Conservation (phyloP, 1,140 invertebrate species). For the Microplitis mediator region DNA sequence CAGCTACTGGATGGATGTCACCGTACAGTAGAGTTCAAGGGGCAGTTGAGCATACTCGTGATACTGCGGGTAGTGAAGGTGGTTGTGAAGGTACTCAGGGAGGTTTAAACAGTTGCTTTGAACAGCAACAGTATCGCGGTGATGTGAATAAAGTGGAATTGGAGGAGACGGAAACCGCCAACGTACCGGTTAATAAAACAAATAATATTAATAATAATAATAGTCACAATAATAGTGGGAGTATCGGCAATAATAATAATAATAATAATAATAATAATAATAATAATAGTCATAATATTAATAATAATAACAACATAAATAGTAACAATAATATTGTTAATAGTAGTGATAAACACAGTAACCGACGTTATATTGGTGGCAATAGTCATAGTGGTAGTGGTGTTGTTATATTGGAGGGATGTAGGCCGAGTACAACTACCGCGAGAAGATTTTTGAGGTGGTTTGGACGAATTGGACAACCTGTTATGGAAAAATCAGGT, state of each 20-base stretch:
- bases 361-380: slow-evolving; percentile 31
- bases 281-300: slow-evolving; percentile 12
- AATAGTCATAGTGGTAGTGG: slow-evolving; percentile 40
- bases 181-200: neutral
- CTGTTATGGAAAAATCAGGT: slow-evolving; percentile 56
- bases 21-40: slow-evolving; percentile 44
- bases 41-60: slow-evolving; percentile 4
- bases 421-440: slow-evolving; percentile 51
- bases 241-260: slow-evolving; percentile 36
- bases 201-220: slow-evolving; percentile 26
- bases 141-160: slow-evolving; percentile 2
- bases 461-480: slow-evolving; percentile 55
- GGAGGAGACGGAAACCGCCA: neutral
- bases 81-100: too few species aligned
- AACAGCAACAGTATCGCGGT: slow-evolving; percentile 12
- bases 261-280: slow-evolving; percentile 36
- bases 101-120: neutral
- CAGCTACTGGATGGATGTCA: slow-evolving; percentile 52
- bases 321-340: slow-evolving; percentile 17
- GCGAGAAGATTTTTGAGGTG: slow-evolving; percentile 53
- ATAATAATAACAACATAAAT: slow-evolving; percentile 18
- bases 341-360: slow-evolving; percentile 26
- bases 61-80: too few species aligned
- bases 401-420: slow-evolving; percentile 53
- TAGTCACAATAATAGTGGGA: slow-evolving; percentile 26